Evolutionary conservation across 2,797 vertebrate genomes (phyloP), one percentile per base, ranked within the genome.

Genomic region (Pseudochromis fuscus): DNA sequence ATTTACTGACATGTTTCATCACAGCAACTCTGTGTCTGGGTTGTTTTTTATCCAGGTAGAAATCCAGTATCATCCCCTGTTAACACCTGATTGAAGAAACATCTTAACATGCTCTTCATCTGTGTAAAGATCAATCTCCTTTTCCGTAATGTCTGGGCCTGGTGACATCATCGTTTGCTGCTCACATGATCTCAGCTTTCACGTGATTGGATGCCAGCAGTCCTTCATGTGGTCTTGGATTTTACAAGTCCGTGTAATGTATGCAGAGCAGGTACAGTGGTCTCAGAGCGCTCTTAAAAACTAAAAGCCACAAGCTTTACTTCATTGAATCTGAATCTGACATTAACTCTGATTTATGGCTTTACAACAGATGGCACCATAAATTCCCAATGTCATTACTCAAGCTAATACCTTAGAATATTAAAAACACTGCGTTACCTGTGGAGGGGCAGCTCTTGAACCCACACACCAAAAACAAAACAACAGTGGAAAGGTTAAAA

Each of bases 281-380:
- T 76, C 72, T 77, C 80, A 7, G 40, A 65, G 48, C 0, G 1
- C 76, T 65, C 55, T 83, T 76, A 80, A 84, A 81, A 79, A 44
- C 44, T 58, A 42, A 71, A 79, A 61, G 64, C 67, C 60, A 38
- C 21, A 18, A 63, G 61, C 72, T 51, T 79, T 67, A 62, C 25
- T 61, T 73, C 46, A 51, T 33, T 67, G 24, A 21, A 38, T 16
- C 33, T 58, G 62, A 64, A n/a, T 35, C 55, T 69, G 63, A 48
- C 53, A 12, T 6, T 67, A 28, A 67, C 46, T 66, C 27, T 55
- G 77, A 88, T 89, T 82, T 80, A 79, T 82, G 49, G 33, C 58
- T 68, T 61, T 33, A 72, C 37, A 66, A 46, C 52, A 82, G 70
- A 75, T 69, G 64, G 56, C 35, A 11, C 42, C 13, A 33, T 67